Evolutionary conservation across 2,113 vertebrate genomes (phyloP).

Genomic region (Panthera leo): DNA sequence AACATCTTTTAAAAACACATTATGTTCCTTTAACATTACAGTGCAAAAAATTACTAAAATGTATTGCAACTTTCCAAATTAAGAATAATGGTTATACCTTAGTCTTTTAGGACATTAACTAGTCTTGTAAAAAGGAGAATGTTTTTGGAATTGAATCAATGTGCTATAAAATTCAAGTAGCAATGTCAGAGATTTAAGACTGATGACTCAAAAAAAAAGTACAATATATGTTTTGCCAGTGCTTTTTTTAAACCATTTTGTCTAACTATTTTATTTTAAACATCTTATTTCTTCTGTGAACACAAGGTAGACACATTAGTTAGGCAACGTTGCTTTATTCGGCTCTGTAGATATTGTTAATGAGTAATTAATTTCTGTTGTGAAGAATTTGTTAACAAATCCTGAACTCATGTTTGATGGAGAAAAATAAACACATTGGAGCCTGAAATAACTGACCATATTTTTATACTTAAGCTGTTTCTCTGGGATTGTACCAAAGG

Average conservation of each 20-base stretch:
- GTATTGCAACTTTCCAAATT: not conserved
- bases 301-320: not conserved
- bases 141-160: not conserved
- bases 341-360: constrained; percentile 14
- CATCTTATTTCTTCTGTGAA: not conserved
- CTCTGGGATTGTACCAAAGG: not conserved
- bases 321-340: not conserved
- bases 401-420: not conserved
- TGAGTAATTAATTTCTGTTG: constrained; percentile 37
- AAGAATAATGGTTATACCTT: not conserved
- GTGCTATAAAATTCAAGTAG: not conserved
- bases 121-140: not conserved
- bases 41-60: not conserved
- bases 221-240: not conserved
- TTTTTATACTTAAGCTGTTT: not conserved
- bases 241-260: not conserved
- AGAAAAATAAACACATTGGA: not conserved
- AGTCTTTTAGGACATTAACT: not conserved
- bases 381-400: constrained; percentile 10
- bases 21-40: not conserved
- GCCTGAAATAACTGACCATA: not conserved
- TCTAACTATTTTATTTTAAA: constrained; percentile 34
- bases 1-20: not conserved
- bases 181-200: not conserved
- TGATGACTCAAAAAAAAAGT: not conserved